phyloP scores from a whole-genome alignment of 2,888 invertebrate genomes.

The Rhagonycha fulva region DNA sequence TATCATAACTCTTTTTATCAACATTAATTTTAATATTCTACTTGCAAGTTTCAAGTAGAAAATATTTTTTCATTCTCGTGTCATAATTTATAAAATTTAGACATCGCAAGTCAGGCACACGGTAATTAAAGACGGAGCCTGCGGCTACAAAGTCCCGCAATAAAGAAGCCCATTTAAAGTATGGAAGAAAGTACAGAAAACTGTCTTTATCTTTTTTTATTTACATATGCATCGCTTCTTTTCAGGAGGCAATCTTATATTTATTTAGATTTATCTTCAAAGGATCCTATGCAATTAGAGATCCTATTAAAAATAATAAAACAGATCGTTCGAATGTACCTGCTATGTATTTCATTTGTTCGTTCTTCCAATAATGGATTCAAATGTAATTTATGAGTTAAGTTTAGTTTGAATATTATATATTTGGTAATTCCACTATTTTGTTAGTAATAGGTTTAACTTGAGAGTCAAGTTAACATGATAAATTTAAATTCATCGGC shows the following conservation, averaged over 20 bases:
- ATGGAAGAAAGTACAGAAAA: not conserved
- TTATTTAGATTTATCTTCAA: not conserved
- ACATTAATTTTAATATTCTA: not conserved
- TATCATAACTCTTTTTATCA: not conserved
- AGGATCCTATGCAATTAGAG: not conserved
- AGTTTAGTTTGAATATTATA: not conserved
- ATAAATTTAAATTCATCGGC: slow-evolving; percentile 13
- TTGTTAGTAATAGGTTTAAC: not conserved
- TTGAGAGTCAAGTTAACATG: not conserved
- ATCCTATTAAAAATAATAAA: not conserved
- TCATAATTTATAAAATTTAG: not conserved
- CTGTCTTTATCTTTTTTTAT: not conserved
- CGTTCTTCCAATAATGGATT: not conserved
- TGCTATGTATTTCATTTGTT: not conserved
- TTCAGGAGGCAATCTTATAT: not conserved
- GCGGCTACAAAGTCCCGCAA: not conserved
- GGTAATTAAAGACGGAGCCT: not conserved
- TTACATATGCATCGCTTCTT: not conserved
- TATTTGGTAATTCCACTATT: not conserved
- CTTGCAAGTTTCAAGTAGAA: not conserved
- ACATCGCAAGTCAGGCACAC: not conserved
- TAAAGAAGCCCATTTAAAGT: not conserved
- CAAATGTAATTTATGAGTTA: not conserved
- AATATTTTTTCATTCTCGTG: not conserved
- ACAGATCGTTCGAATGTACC: not conserved